Evolutionary conservation across 2,797 vertebrate species (phyloP).

Genomic region (Intellagama lesueurii): DNA sequence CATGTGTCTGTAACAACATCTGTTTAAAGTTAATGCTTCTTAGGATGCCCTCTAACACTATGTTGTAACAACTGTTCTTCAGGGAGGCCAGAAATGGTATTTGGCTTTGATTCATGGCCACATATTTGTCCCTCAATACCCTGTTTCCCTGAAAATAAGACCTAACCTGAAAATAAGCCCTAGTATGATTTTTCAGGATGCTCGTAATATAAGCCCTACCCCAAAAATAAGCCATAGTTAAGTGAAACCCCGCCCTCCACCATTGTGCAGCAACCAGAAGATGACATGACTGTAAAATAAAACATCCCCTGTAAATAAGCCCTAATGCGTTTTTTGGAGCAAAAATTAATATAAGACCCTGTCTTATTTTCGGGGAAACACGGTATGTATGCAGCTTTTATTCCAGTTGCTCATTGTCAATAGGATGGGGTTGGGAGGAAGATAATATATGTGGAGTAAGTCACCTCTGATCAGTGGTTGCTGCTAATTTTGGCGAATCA

Average conservation of each 20-base stretch:
- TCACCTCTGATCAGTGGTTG: background rate
- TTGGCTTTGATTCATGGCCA: background rate
- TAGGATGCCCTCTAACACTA: slow-evolving; percentile 35
- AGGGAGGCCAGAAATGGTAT: slow-evolving; percentile 7
- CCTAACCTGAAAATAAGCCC: too few species aligned
- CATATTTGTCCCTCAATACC: background rate
- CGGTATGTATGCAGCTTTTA: background rate
- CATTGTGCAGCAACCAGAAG: too few species aligned
- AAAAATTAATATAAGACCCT: too few species aligned
- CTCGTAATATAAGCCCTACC: too few species aligned
- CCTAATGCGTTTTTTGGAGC: too few species aligned
- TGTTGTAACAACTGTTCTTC: background rate
- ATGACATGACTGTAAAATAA: too few species aligned
- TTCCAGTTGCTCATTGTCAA: background rate
- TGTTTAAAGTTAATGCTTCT: slow-evolving; percentile 72
- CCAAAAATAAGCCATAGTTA: too few species aligned
- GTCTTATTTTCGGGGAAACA: too few species aligned
- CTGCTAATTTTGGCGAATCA: background rate
- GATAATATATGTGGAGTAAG: background rate
- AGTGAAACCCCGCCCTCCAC: too few species aligned
- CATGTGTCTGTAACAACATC: slow-evolving; percentile 72
- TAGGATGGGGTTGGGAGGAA: background rate
- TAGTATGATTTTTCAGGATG: too few species aligned
- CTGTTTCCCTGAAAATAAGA: too few species aligned
- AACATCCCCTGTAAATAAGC: too few species aligned